Conservation (phyloP, 2,888 invertebrate genomes). For the Disparrhopalites patrizii region DNA sequence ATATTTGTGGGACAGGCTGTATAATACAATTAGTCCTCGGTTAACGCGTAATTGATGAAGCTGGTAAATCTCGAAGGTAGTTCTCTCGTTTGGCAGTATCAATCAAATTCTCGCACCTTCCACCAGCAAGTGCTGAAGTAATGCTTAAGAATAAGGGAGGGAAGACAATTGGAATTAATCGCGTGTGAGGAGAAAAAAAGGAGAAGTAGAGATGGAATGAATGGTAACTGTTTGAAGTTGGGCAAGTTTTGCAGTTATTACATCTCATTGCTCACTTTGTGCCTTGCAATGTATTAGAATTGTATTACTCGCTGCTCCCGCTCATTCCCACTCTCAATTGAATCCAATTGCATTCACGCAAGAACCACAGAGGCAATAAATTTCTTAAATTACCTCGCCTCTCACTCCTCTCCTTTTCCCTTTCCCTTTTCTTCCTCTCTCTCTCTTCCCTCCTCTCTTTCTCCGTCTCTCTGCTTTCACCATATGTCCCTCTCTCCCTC, state of each 20-base stretch:
- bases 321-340: conserved; percentile 23
- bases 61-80: too few relatives aligned
- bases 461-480: too few relatives aligned
- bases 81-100: too few relatives aligned
- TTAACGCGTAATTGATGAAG: too few relatives aligned
- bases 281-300: conserved; percentile 2
- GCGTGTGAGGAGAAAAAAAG: not conserved
- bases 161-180: not conserved
- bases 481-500: too few relatives aligned
- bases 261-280: conserved; percentile 16
- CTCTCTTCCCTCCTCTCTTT: too few relatives aligned
- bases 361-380: conserved; percentile 26
- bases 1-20: too few relatives aligned
- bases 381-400: conserved; percentile 26
- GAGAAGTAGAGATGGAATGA: not conserved
- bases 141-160: not conserved
- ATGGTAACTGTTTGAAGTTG: conserved; percentile 3
- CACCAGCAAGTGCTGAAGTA: not conserved
- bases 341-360: conserved; percentile 22
- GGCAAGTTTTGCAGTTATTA: conserved; percentile 12
- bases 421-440: not conserved
- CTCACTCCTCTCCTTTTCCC: not conserved
- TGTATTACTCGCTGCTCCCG: too few relatives aligned
- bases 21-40: too few relatives aligned
- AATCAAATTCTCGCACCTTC: too few relatives aligned